Conservation (phyloP, 1,140 invertebrate genomes). For the Lucilia cuprina region DNA sequence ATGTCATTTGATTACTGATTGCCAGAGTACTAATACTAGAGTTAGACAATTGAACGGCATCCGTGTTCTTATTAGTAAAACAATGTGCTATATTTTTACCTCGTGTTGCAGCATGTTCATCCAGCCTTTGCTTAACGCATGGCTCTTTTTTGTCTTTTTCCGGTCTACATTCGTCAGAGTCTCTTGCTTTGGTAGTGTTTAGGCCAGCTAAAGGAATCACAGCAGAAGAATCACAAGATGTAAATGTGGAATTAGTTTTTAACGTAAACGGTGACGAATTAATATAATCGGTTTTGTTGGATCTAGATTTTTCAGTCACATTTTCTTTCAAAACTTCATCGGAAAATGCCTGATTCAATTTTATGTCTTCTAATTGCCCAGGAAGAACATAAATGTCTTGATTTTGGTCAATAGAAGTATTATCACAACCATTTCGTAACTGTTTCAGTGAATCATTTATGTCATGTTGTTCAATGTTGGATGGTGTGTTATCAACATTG, state of each 20-base stretch:
- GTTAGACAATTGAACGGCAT: background rate
- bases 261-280: background rate
- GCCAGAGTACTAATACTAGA: background rate
- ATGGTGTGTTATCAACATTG: background rate
- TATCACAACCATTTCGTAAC: conserved; percentile 4
- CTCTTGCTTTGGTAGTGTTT: background rate
- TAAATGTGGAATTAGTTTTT: background rate
- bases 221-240: background rate
- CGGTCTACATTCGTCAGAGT: background rate
- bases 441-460: background rate
- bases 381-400: background rate
- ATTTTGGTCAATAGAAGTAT: background rate
- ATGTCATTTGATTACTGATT: background rate
- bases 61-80: background rate
- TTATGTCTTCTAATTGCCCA: background rate
- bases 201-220: conserved; percentile 1
- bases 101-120: background rate
- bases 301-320: background rate
- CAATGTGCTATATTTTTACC: background rate
- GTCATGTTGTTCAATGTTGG: background rate
- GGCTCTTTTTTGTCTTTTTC: background rate
- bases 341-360: background rate
- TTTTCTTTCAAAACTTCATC: background rate
- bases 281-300: background rate
- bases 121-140: background rate